These are phyloP conservation scores for Neomorphus geoffroyi DNA, from an alignment of 2,797 vertebrate species.

Conservation along the genomic window DNA sequence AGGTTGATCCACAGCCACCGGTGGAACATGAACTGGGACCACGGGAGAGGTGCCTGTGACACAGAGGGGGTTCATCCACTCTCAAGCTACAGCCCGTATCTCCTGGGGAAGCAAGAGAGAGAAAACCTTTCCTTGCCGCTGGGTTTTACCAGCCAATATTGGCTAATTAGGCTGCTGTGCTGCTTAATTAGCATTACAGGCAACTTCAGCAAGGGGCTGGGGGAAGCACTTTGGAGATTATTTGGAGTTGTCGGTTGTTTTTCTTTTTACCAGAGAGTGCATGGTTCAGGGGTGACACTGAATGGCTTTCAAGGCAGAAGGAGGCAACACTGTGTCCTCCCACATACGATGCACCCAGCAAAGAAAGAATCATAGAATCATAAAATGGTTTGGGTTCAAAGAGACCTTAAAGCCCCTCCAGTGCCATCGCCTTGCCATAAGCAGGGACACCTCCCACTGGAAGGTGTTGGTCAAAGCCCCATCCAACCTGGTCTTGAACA, in stretches of 20 bases:
- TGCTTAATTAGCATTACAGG: not conserved
- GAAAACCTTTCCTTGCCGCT: not conserved
- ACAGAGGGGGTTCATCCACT: accelerated
- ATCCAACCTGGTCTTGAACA: too few relatives aligned
- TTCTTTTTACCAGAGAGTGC: not conserved
- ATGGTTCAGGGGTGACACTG: not conserved
- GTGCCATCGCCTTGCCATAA: too few relatives aligned
- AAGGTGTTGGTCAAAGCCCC: too few relatives aligned
- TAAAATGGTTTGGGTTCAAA: too few relatives aligned
- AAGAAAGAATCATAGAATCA: too few relatives aligned
- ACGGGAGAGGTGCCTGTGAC: accelerated
- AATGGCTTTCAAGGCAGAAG: not conserved
- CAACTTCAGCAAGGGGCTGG: not conserved
- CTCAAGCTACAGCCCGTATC: accelerated
- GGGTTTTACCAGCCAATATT: not conserved
- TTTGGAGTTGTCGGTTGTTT: not conserved
- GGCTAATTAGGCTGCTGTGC: not conserved
- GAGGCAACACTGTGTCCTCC: not conserved
- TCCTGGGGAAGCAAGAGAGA: not conserved
- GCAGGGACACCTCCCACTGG: too few relatives aligned
- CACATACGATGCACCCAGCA: too few relatives aligned
- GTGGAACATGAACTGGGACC: accelerated
- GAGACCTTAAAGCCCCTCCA: too few relatives aligned
- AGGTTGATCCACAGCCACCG: not conserved
- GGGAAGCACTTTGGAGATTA: not conserved